A percentile compares a stretch with the other conserved stretches of the same genome.
These are phyloP conservation scores for Sphyrna mokarran DNA, from an alignment of 2,113 vertebrate genomes.

Conservation along the genomic window DNA sequence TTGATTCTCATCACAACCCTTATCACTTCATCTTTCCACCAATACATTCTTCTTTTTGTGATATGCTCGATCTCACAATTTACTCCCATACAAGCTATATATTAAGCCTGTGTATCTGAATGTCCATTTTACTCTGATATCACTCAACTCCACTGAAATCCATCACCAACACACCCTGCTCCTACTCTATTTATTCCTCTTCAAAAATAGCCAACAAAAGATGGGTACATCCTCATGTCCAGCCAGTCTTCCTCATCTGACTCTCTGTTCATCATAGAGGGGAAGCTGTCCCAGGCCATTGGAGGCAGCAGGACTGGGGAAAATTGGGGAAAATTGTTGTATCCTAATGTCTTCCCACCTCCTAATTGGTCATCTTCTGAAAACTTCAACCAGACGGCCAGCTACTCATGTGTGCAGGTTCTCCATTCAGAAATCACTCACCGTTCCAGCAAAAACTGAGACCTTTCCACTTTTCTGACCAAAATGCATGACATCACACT, in stretches of 20 bases:
- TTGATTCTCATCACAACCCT: not conserved
- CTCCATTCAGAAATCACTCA: too few relatives aligned
- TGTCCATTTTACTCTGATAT: not conserved
- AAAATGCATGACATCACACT: too few relatives aligned
- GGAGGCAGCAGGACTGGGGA: too few relatives aligned
- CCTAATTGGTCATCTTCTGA: too few relatives aligned
- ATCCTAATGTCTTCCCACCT: too few relatives aligned
- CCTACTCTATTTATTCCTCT: not conserved
- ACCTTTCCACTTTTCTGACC: too few relatives aligned
- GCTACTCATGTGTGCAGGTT: too few relatives aligned
- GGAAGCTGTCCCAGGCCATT: too few relatives aligned
- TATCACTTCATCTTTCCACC: not conserved
- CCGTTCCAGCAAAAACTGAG: too few relatives aligned
- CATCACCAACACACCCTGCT: not conserved
- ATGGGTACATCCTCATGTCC: not conserved
- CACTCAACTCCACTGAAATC: not conserved
- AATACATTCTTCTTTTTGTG: not conserved
- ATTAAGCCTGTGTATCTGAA: not conserved
- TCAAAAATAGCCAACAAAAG: not conserved
- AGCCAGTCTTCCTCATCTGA: not conserved
- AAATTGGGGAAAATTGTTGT: too few relatives aligned
- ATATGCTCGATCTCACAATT: not conserved
- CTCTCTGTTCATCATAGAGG: not conserved
- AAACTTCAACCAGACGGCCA: too few relatives aligned
- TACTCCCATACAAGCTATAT: not conserved